Base-by-base conservation (phyloP, 2,888 invertebrate genomes). In the Meteorus cinctellus region DNA sequence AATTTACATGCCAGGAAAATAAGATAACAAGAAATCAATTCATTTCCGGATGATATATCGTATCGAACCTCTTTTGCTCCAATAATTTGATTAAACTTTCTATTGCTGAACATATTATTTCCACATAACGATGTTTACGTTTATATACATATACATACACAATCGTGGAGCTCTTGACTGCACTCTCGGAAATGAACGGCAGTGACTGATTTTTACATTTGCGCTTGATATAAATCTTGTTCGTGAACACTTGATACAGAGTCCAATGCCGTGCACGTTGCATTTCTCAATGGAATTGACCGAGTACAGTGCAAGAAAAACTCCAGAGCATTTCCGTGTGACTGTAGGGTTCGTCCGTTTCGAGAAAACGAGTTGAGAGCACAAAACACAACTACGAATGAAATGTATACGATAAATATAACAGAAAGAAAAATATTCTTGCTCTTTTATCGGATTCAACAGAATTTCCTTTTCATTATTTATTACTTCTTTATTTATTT, bases 151-250 rank as follows among this genome's bases (percentile, higher is more conserved):
- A 24, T 27, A 8, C 8, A 34, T 8, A 34, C 34, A 8, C 0
- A 34, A 34, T 34, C 34, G 8, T 34, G 41, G 19, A 24, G 6
- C 24, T 4, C n/a, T 36, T 6, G 66, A 41, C 36, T 41, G 66
- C 41, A 66, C 66, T 45, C 66, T 36, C 41, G 68, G 68, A 70
- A 70, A 70, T 70, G 69, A 59, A 70, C 34, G 69, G 48, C 29
- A 48, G 45, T 36, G 41, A 45, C 51, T 36, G 55, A 34, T 34
- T 70, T 59, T 70, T 70, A 36, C 69, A 65, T 34, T 62, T 31
- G 31, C 65, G 19, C 36, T 65, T 65, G 65, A 65, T 24, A 65
- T 65, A 16, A 65, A 65, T 65, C 65, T 65, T 12, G 19, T 36
- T 36, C 65, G 36, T 34, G 65, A 19, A 36, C 62, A 31, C 62